Percentiles rank a stretch among this genome's conserved stretches.
These are phyloP conservation scores for Lanistes nyassanus DNA, from an alignment of 1,140 invertebrate species.

Conservation along the genomic window DNA sequence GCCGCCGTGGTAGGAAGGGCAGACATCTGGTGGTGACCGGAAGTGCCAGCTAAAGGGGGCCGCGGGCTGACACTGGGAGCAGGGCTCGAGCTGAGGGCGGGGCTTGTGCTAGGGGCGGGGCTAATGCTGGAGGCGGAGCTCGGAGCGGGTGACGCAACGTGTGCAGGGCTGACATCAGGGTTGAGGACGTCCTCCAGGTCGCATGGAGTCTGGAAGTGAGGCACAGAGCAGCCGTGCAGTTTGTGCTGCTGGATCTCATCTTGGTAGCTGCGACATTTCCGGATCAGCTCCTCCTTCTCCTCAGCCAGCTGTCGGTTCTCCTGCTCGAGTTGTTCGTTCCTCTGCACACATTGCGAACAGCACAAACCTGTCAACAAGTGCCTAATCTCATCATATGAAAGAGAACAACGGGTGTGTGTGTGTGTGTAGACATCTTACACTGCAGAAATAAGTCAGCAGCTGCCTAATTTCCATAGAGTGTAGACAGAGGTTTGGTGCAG, in stretches of 20 bases:
- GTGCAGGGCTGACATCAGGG: background rate
- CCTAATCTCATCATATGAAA: too few relatives aligned
- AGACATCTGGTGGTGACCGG: background rate
- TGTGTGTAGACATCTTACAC: too few relatives aligned
- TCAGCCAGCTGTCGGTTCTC: conserved; percentile 9
- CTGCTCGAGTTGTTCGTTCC: conserved; percentile 14
- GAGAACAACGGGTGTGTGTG: too few relatives aligned
- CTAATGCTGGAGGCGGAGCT: background rate
- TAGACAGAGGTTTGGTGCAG: too few relatives aligned
- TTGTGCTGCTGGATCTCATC: conserved; percentile 18
- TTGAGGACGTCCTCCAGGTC: conserved; percentile 12
- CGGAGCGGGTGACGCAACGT: background rate
- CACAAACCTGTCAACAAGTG: too few relatives aligned
- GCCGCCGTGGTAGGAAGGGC: background rate
- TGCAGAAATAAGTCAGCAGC: too few relatives aligned
- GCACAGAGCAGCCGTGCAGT: conserved; percentile 8
- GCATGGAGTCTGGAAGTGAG: conserved; percentile 10
- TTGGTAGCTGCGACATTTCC: conserved; percentile 15
- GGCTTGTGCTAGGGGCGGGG: conserved; percentile 8
- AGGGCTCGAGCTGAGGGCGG: conserved; percentile 4
- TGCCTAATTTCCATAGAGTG: too few relatives aligned
- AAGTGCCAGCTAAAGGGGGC: background rate
- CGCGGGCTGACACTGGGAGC: conserved; percentile 15
- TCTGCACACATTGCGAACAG: conserved; percentile 7
- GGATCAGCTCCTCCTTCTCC: conserved; percentile 11